Conservation (phyloP, 2,113 vertebrate species). For the Oenanthe melanoleuca region DNA sequence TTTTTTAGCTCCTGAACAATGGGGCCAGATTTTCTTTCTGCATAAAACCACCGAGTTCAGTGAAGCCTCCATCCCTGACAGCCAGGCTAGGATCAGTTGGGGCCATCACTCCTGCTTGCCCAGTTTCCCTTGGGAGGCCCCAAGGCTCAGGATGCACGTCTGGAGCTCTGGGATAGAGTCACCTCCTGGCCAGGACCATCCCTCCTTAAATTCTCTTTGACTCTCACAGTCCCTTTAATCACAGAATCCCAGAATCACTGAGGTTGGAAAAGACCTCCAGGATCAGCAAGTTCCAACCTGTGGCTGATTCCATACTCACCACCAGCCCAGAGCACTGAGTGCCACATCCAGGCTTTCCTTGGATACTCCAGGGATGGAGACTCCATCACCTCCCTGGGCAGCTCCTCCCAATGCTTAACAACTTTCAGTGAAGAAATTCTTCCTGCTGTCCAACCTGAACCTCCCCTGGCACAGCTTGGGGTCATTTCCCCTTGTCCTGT, state of each 20-base stretch:
- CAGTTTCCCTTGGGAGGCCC: background rate
- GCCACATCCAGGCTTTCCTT: background rate
- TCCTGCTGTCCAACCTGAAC: background rate
- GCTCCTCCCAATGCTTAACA: background rate
- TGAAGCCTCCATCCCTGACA: too few relatives aligned
- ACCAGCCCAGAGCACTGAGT: background rate
- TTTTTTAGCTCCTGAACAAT: too few relatives aligned
- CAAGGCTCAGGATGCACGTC: background rate
- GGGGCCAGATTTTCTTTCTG: too few relatives aligned
- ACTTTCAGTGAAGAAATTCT: background rate
- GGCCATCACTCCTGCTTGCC: background rate
- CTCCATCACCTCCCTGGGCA: background rate
- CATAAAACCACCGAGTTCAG: too few relatives aligned
- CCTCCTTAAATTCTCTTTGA: background rate
- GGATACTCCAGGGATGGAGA: background rate
- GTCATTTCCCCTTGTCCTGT: too few relatives aligned
- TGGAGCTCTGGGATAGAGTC: background rate
- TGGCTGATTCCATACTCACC: background rate
- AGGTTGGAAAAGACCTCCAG: background rate
- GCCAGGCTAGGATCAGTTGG: too few relatives aligned
- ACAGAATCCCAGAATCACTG: background rate
- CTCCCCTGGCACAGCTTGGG: accelerated
- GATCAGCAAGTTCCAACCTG: accelerated
- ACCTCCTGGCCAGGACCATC: background rate
- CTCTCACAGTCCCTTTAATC: background rate